phyloP scores from a whole-genome alignment of 1,140 invertebrate genomes.

The Homarus americanus region DNA sequence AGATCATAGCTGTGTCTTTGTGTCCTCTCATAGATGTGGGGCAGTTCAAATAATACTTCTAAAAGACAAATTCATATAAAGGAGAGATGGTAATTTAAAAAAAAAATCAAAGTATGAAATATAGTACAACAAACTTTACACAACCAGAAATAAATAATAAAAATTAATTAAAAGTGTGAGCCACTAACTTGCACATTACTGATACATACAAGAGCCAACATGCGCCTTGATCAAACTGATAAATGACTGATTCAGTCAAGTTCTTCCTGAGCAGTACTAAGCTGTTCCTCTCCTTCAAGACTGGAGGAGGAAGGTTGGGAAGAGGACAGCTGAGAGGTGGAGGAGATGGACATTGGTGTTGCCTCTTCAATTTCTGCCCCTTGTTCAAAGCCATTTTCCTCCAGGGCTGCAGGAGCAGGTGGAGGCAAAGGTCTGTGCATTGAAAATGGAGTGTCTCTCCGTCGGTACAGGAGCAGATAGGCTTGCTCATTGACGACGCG shows the following conservation, averaged over 20 bases:
- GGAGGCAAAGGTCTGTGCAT: conserved; percentile 43
- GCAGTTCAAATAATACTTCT: background rate
- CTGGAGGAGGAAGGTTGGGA: conserved; percentile 64
- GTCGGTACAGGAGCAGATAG: conserved; percentile 80
- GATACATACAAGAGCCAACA: background rate
- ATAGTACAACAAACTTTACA: conserved; percentile 19
- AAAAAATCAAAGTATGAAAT: background rate
- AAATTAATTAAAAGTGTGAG: conserved; percentile 15
- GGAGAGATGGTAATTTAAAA: too few relatives aligned
- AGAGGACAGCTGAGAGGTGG: conserved; percentile 63
- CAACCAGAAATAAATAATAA: conserved; percentile 19
- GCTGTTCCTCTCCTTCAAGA: conserved; percentile 66
- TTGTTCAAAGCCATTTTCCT: conserved; percentile 33
- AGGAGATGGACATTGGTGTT: conserved; percentile 73
- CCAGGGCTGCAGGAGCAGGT: conserved; percentile 19
- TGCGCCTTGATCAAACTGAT: background rate
- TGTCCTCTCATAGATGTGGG: background rate
- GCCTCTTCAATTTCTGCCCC: conserved; percentile 55
- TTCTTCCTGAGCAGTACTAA: conserved; percentile 74
- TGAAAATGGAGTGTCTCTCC: conserved; percentile 72
- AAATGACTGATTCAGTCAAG: conserved; percentile 58
- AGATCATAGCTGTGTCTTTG: background rate
- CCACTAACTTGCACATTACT: background rate
- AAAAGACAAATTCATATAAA: background rate
- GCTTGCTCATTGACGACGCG: conserved; percentile 78